Evolutionary conservation across 64 coral and sea anemone genomes (phyloP).

Genomic region (Pocillopora damicornis): DNA sequence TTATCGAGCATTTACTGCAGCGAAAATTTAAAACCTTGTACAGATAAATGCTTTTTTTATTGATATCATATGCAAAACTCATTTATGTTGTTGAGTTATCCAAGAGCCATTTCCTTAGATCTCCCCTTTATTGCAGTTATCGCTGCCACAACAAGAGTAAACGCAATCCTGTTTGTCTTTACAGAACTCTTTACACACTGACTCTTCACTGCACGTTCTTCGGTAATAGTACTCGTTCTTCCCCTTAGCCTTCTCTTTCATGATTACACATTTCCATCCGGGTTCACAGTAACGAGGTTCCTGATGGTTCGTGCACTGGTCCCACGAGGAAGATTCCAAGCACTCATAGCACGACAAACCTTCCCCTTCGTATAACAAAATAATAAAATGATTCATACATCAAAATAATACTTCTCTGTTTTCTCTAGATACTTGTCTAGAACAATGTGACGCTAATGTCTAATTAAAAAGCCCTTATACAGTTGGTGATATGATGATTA

Average conservation of each 20-base stretch:
- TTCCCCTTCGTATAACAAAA: background rate
- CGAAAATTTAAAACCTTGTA: background rate
- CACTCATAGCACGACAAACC: slow-evolving; percentile 30
- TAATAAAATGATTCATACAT: background rate
- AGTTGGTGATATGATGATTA: too few relatives aligned
- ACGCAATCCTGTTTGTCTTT: background rate
- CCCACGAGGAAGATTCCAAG: background rate
- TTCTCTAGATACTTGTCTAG: background rate
- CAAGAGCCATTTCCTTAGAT: background rate
- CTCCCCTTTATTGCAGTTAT: background rate
- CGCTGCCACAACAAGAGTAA: slow-evolving; percentile 4
- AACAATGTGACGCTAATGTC: background rate
- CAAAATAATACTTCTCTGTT: too few relatives aligned
- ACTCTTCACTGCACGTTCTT: slow-evolving; percentile 12
- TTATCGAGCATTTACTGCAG: too few relatives aligned
- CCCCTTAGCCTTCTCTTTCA: slow-evolving; percentile 12
- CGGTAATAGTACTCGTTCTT: background rate
- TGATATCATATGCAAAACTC: background rate
- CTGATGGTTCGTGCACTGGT: background rate
- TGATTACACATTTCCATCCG: slow-evolving; percentile 13
- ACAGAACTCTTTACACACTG: slow-evolving; percentile 18
- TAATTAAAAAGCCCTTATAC: too few relatives aligned
- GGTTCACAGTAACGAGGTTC: background rate
- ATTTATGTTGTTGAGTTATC: background rate
- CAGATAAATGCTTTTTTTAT: background rate